phyloP scores from a whole-genome alignment of 2,113 vertebrate species.

The Pseudorasbora parva region DNA sequence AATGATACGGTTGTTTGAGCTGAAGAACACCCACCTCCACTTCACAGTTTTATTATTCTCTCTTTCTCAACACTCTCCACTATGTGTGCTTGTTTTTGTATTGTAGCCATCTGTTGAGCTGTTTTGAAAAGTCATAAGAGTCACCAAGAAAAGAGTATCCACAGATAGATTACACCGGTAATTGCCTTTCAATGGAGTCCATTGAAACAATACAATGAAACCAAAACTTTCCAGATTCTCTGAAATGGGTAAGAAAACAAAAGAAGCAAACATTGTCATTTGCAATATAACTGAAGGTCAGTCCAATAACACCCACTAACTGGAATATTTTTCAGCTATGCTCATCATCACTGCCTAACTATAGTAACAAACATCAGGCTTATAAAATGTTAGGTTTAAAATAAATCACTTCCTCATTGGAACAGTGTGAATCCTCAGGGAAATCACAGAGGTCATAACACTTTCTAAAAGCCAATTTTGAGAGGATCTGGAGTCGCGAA shows the following conservation, averaged over 20 bases:
- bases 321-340: not conserved
- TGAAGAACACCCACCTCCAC: not conserved
- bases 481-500: not conserved
- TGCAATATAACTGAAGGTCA: conserved; percentile 11
- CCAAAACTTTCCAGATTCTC: not conserved
- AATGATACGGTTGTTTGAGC: not conserved
- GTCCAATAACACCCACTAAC: not conserved
- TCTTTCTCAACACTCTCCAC: conserved; percentile 31
- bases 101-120: conserved; percentile 25
- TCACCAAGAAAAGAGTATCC: conserved; percentile 11
- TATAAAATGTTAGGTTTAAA: not conserved
- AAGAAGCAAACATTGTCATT: not conserved
- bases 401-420: not conserved
- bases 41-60: conserved; percentile 29
- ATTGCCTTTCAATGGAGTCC: not conserved
- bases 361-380: conserved; percentile 10
- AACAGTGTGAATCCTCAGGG: not conserved
- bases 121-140: not conserved
- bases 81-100: conserved; percentile 37
- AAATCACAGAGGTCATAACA: not conserved
- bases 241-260: not conserved
- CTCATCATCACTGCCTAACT: conserved; percentile 2
- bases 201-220: not conserved
- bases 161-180: conserved; percentile 6
- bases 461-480: not conserved